phyloP scores from a whole-genome alignment of 2,797 vertebrate genomes.

The Liasis olivaceus region DNA sequence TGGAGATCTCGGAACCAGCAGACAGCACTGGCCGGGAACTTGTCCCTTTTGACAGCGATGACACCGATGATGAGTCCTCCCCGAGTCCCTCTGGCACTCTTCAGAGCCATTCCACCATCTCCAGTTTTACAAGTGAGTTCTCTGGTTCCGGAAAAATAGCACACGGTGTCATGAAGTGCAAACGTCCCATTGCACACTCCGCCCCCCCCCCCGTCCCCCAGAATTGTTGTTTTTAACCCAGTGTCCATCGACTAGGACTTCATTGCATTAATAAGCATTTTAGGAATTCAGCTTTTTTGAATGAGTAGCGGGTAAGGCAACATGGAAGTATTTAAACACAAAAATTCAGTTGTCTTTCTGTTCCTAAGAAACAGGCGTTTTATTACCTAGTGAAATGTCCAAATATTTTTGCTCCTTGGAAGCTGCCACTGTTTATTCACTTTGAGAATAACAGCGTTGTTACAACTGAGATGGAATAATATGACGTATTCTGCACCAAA shows the following conservation, averaged over 20 bases:
- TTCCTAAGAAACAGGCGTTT: not conserved
- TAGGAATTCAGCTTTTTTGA: not conserved
- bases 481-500: not conserved
- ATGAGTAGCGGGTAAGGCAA: not conserved
- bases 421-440: not conserved
- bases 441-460: not conserved
- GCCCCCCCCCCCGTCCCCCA: too few species aligned
- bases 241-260: not conserved
- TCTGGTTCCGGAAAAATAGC: not conserved
- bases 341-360: not conserved
- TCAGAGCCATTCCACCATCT: slow-evolving; percentile 97
- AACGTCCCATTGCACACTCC: not conserved
- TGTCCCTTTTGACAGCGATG: slow-evolving; percentile 95
- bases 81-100: slow-evolving; percentile 95
- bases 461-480: not conserved
- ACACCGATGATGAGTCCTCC: slow-evolving; percentile 94
- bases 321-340: not conserved
- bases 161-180: not conserved
- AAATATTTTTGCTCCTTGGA: not conserved
- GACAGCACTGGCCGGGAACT: slow-evolving; percentile 81
- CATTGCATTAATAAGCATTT: not conserved
- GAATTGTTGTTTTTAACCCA: not conserved
- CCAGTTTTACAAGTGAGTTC: slow-evolving; percentile 93
- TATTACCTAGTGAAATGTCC: not conserved
- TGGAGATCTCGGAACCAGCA: slow-evolving; percentile 82